Conservation (phyloP, 2,888 invertebrate genomes). For the Lumbricus terrestris region DNA sequence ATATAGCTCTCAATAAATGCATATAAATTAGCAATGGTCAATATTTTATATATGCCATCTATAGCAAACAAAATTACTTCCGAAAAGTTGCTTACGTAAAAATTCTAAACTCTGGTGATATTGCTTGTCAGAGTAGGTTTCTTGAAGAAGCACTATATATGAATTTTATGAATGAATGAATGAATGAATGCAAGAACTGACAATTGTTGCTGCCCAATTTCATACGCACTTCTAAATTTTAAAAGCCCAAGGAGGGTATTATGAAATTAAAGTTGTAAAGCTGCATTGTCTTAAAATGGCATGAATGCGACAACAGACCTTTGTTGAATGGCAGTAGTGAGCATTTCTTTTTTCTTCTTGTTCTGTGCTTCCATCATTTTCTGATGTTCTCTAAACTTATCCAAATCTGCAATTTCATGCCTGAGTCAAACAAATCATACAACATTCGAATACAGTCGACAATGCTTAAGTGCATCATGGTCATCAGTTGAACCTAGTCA, state of each 20-base stretch:
- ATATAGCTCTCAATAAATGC: too few species aligned
- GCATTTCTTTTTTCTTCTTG: conserved; percentile 72
- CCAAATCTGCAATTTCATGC: conserved; percentile 49
- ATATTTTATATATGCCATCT: neutral
- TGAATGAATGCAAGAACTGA: too few species aligned
- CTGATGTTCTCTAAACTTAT: conserved; percentile 72
- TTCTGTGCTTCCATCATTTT: conserved; percentile 79
- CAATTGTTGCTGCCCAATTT: too few species aligned
- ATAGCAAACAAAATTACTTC: neutral
- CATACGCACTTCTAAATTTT: too few species aligned
- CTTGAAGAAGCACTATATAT: too few species aligned
- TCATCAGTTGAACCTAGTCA: too few species aligned
- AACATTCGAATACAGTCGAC: neutral
- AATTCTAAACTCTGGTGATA: neutral
- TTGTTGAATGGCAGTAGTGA: conserved; percentile 73
- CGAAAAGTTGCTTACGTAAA: neutral
- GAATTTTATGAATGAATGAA: too few species aligned
- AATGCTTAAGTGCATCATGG: too few species aligned
- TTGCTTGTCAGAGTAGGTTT: too few species aligned
- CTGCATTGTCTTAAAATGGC: too few species aligned
- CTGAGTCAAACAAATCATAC: conserved; percentile 15
- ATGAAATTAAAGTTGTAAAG: too few species aligned
- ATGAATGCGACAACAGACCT: conserved; percentile 62
- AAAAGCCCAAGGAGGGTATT: too few species aligned
- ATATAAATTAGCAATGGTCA: neutral